phyloP scores from a whole-genome alignment of 2,113 vertebrate species.

The Scatophagus argus region DNA sequence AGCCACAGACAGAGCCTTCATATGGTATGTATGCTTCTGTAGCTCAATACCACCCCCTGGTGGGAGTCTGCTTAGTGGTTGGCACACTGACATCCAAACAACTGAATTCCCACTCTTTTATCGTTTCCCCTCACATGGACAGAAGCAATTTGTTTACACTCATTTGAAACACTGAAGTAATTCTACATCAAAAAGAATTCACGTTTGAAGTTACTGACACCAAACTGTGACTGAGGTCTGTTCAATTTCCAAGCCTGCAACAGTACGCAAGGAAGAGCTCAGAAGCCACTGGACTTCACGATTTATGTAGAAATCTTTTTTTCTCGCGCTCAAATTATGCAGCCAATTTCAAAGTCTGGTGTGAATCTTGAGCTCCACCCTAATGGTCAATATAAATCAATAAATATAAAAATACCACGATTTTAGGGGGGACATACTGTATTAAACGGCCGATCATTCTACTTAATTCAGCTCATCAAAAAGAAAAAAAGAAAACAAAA shows the following conservation, averaged over 20 bases:
- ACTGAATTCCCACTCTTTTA: conserved; percentile 67
- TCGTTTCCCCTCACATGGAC: conserved; percentile 57
- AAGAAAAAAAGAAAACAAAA: too few species aligned
- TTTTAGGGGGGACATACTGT: neutral
- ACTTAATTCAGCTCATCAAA: neutral
- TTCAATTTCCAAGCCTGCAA: conserved; percentile 42
- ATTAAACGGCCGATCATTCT: conserved; percentile 1
- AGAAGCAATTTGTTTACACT: conserved; percentile 61
- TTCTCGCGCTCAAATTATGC: conserved; percentile 28
- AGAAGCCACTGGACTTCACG: conserved; percentile 42
- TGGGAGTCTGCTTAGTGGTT: conserved; percentile 71
- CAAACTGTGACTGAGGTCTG: conserved; percentile 28
- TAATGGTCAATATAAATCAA: conserved; percentile 26
- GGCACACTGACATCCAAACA: conserved; percentile 76
- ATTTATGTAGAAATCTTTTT: conserved; percentile 17
- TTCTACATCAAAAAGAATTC: conserved; percentile 46
- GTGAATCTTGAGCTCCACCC: conserved; percentile 59
- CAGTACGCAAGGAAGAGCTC: conserved; percentile 28
- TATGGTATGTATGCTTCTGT: conserved; percentile 54
- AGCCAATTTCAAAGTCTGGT: conserved; percentile 34
- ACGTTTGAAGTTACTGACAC: conserved; percentile 44
- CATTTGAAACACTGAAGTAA: conserved; percentile 51
- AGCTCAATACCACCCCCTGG: conserved; percentile 88
- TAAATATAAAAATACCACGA: neutral
- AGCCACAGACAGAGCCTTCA: conserved; percentile 75